A percentile compares a stretch with the other conserved stretches of the same genome.
phyloP scores from a whole-genome alignment of 2,888 invertebrate genomes.

The Melikaiella ostensackeni region DNA sequence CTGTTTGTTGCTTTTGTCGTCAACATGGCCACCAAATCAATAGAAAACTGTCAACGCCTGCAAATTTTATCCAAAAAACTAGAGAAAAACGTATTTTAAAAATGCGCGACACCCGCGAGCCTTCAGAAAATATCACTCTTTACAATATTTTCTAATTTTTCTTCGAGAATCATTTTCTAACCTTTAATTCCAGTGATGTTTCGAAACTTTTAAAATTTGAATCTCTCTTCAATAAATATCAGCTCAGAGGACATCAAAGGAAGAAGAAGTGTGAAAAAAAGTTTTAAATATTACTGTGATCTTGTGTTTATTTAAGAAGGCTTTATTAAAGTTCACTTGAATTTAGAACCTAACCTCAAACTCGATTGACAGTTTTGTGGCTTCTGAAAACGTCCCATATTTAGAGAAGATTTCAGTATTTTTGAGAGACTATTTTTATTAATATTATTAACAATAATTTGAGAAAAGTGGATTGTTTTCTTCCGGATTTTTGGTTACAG shows the following conservation, averaged over 20 bases:
- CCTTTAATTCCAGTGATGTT: not conserved
- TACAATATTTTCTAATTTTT: not conserved
- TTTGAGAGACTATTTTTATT: not conserved
- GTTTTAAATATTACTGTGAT: not conserved
- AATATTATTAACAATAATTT: not conserved
- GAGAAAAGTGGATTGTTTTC: not conserved
- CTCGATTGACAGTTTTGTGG: not conserved
- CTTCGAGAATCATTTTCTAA: not conserved
- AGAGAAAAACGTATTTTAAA: conserved; percentile 10
- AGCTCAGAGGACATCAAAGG: not conserved
- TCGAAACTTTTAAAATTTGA: not conserved
- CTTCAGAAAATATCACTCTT: not conserved
- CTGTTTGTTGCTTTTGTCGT: conserved; percentile 3
- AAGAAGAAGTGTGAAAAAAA: not conserved
- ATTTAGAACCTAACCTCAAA: not conserved
- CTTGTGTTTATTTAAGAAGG: not conserved
- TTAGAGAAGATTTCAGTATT: not conserved
- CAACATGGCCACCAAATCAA: conserved; percentile 70
- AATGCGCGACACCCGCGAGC: not conserved
- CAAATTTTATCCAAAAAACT: conserved; percentile 48
- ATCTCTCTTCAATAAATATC: not conserved
- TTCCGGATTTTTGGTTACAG: not conserved
- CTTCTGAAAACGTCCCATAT: not conserved
- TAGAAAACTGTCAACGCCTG: conserved; percentile 63
- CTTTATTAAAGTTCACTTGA: not conserved